A percentile compares a stretch with the other conserved stretches of the same genome.
phyloP scores from a whole-genome alignment of 1,140 invertebrate genomes.

The Luehdorfia chinensis region DNA sequence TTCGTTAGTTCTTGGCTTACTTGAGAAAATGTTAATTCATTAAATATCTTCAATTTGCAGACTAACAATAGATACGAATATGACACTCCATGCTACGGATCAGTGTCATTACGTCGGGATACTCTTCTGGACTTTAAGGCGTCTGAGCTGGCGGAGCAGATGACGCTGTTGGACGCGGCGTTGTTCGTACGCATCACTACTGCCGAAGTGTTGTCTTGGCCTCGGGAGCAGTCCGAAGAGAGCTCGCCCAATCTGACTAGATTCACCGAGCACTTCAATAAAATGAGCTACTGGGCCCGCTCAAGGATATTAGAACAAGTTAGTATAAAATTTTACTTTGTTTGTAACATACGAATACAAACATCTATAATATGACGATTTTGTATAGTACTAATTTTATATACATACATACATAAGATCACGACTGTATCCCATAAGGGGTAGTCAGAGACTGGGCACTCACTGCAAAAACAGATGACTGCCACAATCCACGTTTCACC shows the following conservation, averaged over 20 bases:
- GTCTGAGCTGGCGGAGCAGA: slow-evolving; percentile 92
- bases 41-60: slow-evolving; percentile 32
- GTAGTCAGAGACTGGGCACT: no score
- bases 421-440: no score
- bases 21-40: no score
- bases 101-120: slow-evolving; percentile 78
- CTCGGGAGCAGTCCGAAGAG: slow-evolving; percentile 97
- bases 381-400: no score
- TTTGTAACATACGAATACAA: no score
- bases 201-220: slow-evolving; percentile 97
- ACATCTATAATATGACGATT: no score
- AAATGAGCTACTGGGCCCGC: slow-evolving; percentile 99
- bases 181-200: slow-evolving; percentile 98
- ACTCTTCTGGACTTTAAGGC: slow-evolving; percentile 95
- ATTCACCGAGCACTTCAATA: slow-evolving; percentile 99
- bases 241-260: slow-evolving; percentile 96
- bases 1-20: no score
- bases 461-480: no score
- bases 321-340: no score
- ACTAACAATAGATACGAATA: slow-evolving; percentile 62
- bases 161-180: slow-evolving; percentile 97
- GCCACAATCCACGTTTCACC: no score
- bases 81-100: slow-evolving; percentile 54
- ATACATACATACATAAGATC: no score
- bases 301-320: slow-evolving; percentile 79